These are phyloP conservation scores for Heteromormyrus szaboi DNA, from an alignment of 2,797 vertebrate species.

Conservation along the genomic window DNA sequence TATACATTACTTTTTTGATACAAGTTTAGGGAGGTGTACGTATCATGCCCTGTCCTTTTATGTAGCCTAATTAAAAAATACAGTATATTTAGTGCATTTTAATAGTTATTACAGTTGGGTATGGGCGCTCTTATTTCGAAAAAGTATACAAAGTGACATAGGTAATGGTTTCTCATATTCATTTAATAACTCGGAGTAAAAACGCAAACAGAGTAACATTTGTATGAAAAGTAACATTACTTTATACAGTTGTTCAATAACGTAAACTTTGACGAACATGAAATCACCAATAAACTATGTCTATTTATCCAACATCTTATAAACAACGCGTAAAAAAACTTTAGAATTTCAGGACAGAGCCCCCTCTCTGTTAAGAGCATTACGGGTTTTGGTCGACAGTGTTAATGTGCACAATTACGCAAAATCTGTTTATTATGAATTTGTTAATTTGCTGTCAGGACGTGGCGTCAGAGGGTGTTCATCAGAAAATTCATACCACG, in stretches of 20 bases:
- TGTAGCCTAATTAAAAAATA: not conserved
- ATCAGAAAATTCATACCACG: not conserved
- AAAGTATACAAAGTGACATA: not conserved
- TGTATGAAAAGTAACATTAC: not conserved
- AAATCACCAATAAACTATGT: not conserved
- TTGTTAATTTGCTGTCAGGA: not conserved
- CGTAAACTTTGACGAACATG: not conserved
- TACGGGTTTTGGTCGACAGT: no score
- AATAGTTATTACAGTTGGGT: not conserved
- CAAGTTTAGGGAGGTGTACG: not conserved
- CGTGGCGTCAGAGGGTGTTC: not conserved
- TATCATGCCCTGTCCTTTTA: not conserved
- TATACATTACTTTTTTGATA: not conserved
- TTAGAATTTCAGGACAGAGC: not conserved
- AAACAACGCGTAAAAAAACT: not conserved
- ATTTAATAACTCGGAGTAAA: not conserved
- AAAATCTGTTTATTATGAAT: not conserved
- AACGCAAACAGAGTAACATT: not conserved
- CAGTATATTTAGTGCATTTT: not conserved
- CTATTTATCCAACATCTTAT: not conserved
- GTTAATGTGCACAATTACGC: not conserved
- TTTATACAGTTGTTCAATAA: not conserved
- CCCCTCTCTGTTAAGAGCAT: no score
- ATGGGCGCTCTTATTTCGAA: not conserved
- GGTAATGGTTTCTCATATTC: not conserved